Base-by-base conservation (phyloP, 2,797 vertebrate genomes). In the Squalus acanthias region DNA sequence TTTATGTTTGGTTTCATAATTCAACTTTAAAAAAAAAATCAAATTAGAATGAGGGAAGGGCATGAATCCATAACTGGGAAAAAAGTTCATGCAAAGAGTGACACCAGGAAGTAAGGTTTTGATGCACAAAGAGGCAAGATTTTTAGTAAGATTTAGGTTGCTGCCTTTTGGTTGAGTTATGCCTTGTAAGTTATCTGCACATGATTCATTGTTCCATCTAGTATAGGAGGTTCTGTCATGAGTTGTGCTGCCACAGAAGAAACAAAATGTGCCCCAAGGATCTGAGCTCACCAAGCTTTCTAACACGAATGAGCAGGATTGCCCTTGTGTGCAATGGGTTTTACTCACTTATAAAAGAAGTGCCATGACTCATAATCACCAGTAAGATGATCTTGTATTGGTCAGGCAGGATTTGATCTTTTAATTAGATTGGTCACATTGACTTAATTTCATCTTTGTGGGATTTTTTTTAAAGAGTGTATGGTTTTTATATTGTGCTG, bases 221-320 rank as follows among this genome's bases (percentile, higher is more conserved):
- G 12, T 79, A 39, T 3, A 0, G n/a, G 33, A 79, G 33, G n/a
- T 39, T 79, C n/a, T 79, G 13, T 79, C n/a, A 39, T 79, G 15
- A 79, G 2, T 39, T 79, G 94, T 7, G n/a, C 95, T 96, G 96
- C 96, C 96, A 96, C 85, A 96, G 97, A 96, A 96, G 72, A 88
- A 96, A 96, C 50, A 95, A 97, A 96, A 97, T 97, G 96, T 96
- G 97, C 26, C 96, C 97, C 96, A 97, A 97, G 97, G 97, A 97
- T 97, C 97, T 97, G 97, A 96, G 53, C 72, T 96, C 97, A 96
- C 96, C 97, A 96, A 96, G 94, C n/a, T 39, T 79, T 79, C n/a
- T 17, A 39, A 4, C 10, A 17, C 76, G n/a, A 17, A 17, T 39
- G 6, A 89, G 96, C 97, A 97, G 97, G 97, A 97, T n/a, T 79